phyloP scores from a whole-genome alignment of 1,140 invertebrate genomes.

The Drosophila nannoptera region DNA sequence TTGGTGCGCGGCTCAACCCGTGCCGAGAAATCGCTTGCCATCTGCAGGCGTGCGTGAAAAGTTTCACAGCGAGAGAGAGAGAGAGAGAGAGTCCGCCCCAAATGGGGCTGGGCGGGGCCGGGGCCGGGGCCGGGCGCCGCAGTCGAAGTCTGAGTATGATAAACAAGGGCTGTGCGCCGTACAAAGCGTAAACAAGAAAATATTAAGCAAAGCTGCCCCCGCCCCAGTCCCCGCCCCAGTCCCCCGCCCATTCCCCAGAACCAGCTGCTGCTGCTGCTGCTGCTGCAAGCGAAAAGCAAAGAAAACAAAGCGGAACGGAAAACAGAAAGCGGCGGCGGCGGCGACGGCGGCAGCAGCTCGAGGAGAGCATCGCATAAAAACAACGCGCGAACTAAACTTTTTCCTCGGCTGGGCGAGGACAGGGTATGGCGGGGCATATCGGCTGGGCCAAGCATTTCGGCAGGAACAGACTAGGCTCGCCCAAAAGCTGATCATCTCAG shows the following conservation, averaged over 20 bases:
- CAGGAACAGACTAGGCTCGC: too few relatives aligned
- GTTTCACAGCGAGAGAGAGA: conserved; percentile 43
- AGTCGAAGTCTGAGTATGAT: conserved; percentile 42
- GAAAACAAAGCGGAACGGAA: conserved; percentile 28
- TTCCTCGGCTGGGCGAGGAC: not conserved
- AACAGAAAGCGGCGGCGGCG: conserved; percentile 2
- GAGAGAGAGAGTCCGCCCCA: too few relatives aligned
- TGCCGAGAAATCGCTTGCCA: conserved; percentile 71
- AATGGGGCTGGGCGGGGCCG: not conserved
- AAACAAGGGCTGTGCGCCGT: conserved; percentile 48
- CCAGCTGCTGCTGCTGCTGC: too few relatives aligned
- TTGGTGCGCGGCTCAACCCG: conserved; percentile 66
- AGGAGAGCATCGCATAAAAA: conserved; percentile 16
- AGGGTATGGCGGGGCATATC: not conserved
- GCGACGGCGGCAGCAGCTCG: not conserved
- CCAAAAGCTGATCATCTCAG: too few relatives aligned
- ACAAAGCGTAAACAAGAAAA: conserved; percentile 74
- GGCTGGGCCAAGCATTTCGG: not conserved
- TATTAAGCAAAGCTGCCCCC: conserved; percentile 62
- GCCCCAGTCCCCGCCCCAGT: not conserved
- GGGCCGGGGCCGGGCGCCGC: not conserved
- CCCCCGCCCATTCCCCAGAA: too few relatives aligned
- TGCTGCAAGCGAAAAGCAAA: conserved; percentile 36
- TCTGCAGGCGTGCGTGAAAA: conserved; percentile 72
- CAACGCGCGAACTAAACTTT: conserved; percentile 28